These are phyloP conservation scores for Leptinotarsa tumamoca DNA, from an alignment of 2,888 invertebrate species.

Conservation along the genomic window DNA sequence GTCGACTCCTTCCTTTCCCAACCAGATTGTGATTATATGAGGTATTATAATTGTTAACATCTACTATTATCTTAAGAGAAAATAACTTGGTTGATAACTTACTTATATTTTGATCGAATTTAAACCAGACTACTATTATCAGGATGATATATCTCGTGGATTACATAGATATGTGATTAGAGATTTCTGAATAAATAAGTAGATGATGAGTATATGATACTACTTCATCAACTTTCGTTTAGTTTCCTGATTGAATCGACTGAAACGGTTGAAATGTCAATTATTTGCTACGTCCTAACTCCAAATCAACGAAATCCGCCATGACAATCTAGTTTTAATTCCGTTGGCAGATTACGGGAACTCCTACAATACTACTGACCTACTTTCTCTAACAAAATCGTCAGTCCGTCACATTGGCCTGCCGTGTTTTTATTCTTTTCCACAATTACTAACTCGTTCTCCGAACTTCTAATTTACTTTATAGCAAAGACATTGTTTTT, in stretches of 20 bases:
- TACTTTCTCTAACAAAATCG: constrained; percentile 5
- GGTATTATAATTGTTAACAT: too few relatives aligned
- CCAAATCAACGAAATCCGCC: neutral
- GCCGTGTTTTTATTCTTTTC: constrained; percentile 16
- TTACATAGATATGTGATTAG: too few relatives aligned
- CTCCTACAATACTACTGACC: constrained; percentile 10
- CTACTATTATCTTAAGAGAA: too few relatives aligned
- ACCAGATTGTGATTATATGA: too few relatives aligned
- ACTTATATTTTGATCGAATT: too few relatives aligned
- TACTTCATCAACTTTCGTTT: neutral
- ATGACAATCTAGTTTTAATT: neutral
- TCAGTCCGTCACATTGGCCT: constrained; percentile 15
- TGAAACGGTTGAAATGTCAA: neutral
- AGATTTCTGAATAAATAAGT: too few relatives aligned
- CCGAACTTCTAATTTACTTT: constrained; percentile 22
- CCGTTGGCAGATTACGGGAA: neutral
- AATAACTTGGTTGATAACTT: too few relatives aligned
- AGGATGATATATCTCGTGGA: too few relatives aligned
- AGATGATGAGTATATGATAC: too few relatives aligned
- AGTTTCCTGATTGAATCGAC: neutral
- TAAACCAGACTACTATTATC: too few relatives aligned
- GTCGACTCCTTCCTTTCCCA: too few relatives aligned
- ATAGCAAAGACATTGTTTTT: neutral
- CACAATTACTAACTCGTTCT: constrained; percentile 23
- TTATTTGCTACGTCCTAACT: neutral